phyloP scores from a whole-genome alignment of 2,113 vertebrate genomes.

The Sander lucioperca region DNA sequence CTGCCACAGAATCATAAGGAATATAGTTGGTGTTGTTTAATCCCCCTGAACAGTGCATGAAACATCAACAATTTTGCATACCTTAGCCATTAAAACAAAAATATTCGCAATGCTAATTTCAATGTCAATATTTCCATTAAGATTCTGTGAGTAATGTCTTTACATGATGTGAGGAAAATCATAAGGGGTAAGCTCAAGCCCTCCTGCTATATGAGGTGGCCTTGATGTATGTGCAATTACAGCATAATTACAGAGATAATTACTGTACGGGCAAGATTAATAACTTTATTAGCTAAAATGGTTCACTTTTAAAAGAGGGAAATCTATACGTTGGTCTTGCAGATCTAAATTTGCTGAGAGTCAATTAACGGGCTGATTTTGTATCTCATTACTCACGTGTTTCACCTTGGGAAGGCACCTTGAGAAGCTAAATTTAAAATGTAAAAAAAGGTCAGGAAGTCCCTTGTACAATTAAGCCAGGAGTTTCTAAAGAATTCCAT shows the following conservation, averaged over 20 bases:
- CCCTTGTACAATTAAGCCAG: conserved; percentile 83
- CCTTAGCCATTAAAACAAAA: background rate
- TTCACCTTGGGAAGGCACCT: conserved; percentile 88
- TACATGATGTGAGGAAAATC: conserved; percentile 55
- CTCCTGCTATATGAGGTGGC: conserved; percentile 72
- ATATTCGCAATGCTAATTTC: background rate
- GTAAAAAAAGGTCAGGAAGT: conserved; percentile 86
- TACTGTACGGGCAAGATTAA: conserved; percentile 87
- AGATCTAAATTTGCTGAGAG: conserved; percentile 84
- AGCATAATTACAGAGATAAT: conserved; percentile 87
- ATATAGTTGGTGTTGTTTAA: background rate
- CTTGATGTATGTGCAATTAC: conserved; percentile 86
- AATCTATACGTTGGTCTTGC: conserved; percentile 81
- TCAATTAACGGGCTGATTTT: conserved; percentile 86
- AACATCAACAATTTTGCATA: background rate
- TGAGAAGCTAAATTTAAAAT: conserved; percentile 87
- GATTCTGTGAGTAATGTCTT: conserved; percentile 39
- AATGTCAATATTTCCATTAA: background rate
- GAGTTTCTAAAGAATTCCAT: conserved; percentile 79
- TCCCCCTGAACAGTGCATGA: background rate
- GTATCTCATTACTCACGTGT: conserved; percentile 86
- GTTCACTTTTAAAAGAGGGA: conserved; percentile 80
- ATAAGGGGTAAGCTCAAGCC: conserved; percentile 56
- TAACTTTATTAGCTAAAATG: conserved; percentile 87
- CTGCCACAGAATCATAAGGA: background rate